phyloP scores from a whole-genome alignment of 2,888 invertebrate species.

The Eugnorisma glareosa region DNA sequence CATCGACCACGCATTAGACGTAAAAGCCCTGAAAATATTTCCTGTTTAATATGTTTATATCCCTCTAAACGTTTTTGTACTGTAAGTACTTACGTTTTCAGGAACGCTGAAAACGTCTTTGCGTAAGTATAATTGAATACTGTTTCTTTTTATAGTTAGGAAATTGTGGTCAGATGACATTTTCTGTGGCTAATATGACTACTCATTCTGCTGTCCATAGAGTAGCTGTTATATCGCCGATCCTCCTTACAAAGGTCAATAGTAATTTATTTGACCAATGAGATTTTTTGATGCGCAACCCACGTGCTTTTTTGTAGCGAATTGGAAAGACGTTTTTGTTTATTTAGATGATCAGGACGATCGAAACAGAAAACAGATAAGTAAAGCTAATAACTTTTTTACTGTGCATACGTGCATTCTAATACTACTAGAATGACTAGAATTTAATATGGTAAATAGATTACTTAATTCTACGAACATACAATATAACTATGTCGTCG shows the following conservation, averaged over 20 bases:
- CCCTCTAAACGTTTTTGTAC: background rate
- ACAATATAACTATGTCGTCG: too few relatives aligned
- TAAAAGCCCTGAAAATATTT: background rate
- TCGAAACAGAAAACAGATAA: constrained; percentile 3
- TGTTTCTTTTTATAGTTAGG: background rate
- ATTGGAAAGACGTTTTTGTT: background rate
- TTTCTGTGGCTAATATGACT: constrained; percentile 21
- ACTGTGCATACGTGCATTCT: background rate
- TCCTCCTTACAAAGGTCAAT: background rate
- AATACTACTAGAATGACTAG: background rate
- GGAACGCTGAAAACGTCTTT: background rate
- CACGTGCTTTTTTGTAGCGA: background rate
- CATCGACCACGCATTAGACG: background rate
- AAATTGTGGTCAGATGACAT: constrained; percentile 2
- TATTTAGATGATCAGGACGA: background rate
- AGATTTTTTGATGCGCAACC: background rate
- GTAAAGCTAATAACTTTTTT: background rate
- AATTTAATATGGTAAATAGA: background rate
- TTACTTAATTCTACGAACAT: background rate
- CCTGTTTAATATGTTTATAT: background rate
- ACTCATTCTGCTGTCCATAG: background rate
- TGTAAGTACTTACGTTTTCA: background rate
- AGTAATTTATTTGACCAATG: constrained; percentile 11
- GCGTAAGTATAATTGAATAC: background rate
- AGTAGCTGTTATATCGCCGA: constrained; percentile 6